phyloP scores from a whole-genome alignment of 2,113 vertebrate species.

The Irena cyanogastra region DNA sequence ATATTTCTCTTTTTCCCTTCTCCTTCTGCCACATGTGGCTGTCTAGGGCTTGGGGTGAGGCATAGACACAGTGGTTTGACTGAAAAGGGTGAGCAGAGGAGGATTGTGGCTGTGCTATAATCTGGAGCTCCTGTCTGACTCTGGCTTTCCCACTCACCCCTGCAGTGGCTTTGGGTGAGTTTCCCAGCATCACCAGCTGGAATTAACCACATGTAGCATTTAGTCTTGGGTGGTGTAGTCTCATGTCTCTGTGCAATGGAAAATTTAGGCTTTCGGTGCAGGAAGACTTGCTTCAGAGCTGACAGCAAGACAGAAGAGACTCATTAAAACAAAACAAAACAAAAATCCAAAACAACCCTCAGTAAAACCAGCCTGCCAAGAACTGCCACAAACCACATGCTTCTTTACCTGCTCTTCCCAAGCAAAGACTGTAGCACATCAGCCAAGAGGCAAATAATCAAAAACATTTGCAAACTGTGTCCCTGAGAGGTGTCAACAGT shows the following conservation, averaged over 20 bases:
- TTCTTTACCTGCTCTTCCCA: background rate
- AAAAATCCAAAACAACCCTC: background rate
- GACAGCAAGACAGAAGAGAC: background rate
- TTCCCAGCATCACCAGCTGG: background rate
- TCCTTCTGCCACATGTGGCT: background rate
- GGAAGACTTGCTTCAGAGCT: background rate
- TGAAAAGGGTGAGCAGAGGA: background rate
- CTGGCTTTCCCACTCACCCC: fast-evolving
- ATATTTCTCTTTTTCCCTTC: background rate
- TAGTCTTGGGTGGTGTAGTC: background rate
- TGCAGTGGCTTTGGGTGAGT: background rate
- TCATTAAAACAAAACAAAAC: background rate
- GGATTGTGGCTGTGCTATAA: background rate
- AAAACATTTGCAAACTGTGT: background rate
- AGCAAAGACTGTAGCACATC: background rate
- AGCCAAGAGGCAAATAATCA: background rate
- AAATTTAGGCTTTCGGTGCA: background rate
- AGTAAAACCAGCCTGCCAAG: fast-evolving
- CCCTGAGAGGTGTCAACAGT: background rate
- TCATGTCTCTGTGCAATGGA: background rate
- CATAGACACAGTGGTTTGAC: background rate
- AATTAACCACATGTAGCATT: background rate
- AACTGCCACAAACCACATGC: background rate
- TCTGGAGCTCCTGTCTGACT: background rate
- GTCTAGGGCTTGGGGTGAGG: background rate